Evolutionary conservation across 2,888 invertebrate genomes (phyloP), one percentile per base, ranked within the genome.

Genomic region (Drosophila hamatofila): DNA sequence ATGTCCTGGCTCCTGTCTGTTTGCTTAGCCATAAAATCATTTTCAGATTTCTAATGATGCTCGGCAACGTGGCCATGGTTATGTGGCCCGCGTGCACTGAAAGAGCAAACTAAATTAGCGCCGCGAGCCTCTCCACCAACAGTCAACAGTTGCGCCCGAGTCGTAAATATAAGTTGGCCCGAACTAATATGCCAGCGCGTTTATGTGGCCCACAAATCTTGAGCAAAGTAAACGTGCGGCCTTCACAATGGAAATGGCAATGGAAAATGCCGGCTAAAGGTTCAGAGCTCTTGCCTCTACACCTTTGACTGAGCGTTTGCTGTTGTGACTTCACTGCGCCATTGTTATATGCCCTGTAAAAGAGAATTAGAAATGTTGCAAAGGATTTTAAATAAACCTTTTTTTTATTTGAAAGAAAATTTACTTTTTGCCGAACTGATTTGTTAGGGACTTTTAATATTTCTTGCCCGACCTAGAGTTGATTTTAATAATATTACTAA

Each of bases 11-110:
- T 58, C 23, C 56, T 56, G 62, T 56, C 83, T 76, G 85, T 81
- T 87, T 84, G 89, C 54, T 84, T 87, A 81, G 88, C 76, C 61
- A 84, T 89, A 84, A 84, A 85, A 88, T 85, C 75, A 84, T 85
- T 85, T 79, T 71, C 51, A 75, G 82, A 68, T 72, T 75, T 84
- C 89, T 89, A 84, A 89, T 84, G 82, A 83, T 63, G 89, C 41
- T n/a, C 46, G 23, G 37, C 48, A 23, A 33, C 52, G 37, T 72
- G 52, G 35, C 55, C 37, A 18, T 63, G 30, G 35, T 52, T 23
- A 39, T 54, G 54, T 27, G 18, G 55, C 44, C 44, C 37, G 46
- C 9, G 25, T 37, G 65, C 65, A 63, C 46, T 62, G 67, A 73
- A 73, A 64, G 70, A 72, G 76, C 76, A 63, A 81, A 75, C 88